Evolutionary conservation across 2,113 vertebrate genomes (phyloP).

Genomic region (western clawed frog (Xenopus tropicalis)): UCB_Xtro_10.0 CM004447.2:110492501-110493000

Average conservation of each 20-base stretch:
- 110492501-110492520: constrained; percentile 37
- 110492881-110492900: too few species aligned
- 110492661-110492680: constrained; percentile 63
- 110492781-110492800: neutral
- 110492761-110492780: too few species aligned
- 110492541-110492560: constrained; percentile 57
- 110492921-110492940: too few species aligned
- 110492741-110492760: neutral
- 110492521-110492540: constrained; percentile 55
- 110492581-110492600: constrained; percentile 58
- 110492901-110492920: too few species aligned
- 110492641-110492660: constrained; percentile 66
- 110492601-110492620: constrained; percentile 55
- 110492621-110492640: constrained; percentile 70
- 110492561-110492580: constrained; percentile 61
- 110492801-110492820: too few species aligned
- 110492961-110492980: too few species aligned
- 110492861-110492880: too few species aligned
- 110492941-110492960: too few species aligned
- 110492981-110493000: too few species aligned
- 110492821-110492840: too few species aligned
- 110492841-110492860: too few species aligned
- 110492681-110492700: constrained; percentile 61
- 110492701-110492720: constrained; percentile 51
- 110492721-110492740: constrained; percentile 31